phyloP scores from a whole-genome alignment of 2,113 vertebrate genomes.

The Tachysurus fulvidraco region DNA sequence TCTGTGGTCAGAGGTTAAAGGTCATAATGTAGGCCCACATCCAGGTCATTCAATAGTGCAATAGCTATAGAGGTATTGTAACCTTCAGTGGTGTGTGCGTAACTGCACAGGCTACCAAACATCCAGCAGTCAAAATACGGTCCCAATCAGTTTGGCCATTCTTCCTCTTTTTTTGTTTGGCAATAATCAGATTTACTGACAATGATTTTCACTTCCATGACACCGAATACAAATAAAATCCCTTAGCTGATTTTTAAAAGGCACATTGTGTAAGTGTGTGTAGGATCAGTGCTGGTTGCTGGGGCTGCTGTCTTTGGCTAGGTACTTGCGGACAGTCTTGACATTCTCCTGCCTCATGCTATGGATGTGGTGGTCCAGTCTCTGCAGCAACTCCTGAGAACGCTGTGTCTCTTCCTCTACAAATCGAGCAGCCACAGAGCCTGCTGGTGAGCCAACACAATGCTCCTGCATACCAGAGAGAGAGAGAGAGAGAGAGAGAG shows the following conservation, averaged over 20 bases:
- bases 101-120: not conserved
- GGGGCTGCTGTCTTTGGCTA: not conserved
- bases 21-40: not conserved
- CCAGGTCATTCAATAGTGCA: conserved; percentile 13
- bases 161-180: not conserved
- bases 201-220: not conserved
- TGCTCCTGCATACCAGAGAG: conserved; percentile 58
- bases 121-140: not conserved
- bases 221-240: not conserved
- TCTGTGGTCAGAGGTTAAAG: not conserved
- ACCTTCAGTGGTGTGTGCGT: not conserved
- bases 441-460: conserved; percentile 68
- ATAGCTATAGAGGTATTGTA: conserved; percentile 5
- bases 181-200: not conserved
- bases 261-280: not conserved
- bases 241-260: not conserved
- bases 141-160: not conserved
- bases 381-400: conserved; percentile 79
- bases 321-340: conserved; percentile 78
- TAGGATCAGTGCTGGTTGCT: conserved; percentile 31
- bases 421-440: conserved; percentile 75
- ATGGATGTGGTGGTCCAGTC: conserved; percentile 83
- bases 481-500: not conserved
- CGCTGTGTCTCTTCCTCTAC: conserved; percentile 83
- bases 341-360: conserved; percentile 78